Evolutionary conservation across 2,797 vertebrate genomes (phyloP).

Genomic region (Sibirionetta formosa): DNA sequence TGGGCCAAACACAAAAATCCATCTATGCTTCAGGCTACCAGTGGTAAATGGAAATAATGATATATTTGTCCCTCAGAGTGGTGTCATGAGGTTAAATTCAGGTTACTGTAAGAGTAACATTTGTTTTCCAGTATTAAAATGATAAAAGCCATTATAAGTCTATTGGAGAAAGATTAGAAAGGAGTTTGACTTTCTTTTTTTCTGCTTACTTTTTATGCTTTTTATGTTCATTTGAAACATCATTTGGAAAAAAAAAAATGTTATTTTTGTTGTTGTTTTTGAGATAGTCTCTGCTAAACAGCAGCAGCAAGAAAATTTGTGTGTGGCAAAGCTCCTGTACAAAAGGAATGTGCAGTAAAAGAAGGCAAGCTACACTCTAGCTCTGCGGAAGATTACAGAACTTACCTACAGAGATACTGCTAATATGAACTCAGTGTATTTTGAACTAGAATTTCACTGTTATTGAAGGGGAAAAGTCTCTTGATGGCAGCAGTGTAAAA

Average conservation of each 20-base stretch:
- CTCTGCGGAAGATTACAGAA: neutral
- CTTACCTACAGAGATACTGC: neutral
- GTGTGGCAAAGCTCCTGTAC: neutral
- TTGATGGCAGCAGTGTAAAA: neutral
- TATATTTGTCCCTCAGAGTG: conserved; percentile 22
- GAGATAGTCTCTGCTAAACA: neutral
- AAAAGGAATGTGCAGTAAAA: neutral
- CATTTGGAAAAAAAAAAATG: neutral
- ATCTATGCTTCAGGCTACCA: neutral
- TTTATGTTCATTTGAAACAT: neutral
- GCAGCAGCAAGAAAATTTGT: neutral
- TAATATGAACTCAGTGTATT: neutral
- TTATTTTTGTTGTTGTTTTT: neutral
- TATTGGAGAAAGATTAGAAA: neutral
- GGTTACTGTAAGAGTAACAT: conserved; percentile 59
- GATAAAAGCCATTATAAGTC: conserved; percentile 10
- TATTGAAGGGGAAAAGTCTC: neutral
- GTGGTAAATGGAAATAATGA: conserved; percentile 42
- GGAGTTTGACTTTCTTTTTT: neutral
- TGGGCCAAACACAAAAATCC: conserved; percentile 25
- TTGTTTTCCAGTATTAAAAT: conserved; percentile 50
- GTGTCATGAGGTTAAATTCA: conserved; percentile 20
- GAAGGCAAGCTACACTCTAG: neutral
- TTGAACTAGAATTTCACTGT: neutral
- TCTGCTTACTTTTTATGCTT: neutral